Base-by-base conservation (phyloP, 2,113 vertebrate species). In the Gopherus evgoodei region DNA sequence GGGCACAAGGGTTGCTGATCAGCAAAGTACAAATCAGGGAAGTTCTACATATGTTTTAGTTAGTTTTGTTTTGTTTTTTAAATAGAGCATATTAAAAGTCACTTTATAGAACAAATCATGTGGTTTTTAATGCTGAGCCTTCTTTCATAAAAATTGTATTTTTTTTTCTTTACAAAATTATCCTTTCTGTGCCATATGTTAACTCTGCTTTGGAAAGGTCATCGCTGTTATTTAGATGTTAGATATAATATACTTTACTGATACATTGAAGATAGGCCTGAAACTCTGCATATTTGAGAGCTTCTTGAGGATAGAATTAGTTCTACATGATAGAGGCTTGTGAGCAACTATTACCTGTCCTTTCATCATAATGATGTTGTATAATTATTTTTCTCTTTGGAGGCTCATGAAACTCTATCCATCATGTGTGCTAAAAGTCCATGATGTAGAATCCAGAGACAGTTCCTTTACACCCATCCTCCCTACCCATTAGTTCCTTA, bases 261-360 rank as follows among this genome's bases (percentile, higher is more conserved):
- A 90, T 86, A 94, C 89, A 91, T 94, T 81, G 59, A 94, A 95
- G 17, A 86, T 91, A 84, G 94, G 91, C 79, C 13, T 44, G 59
- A 80, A 90, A 86, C 16, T 83, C 53, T 59, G 75, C 31, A 49
- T 79, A 92, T 87, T 54, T 91, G 86, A 96, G 92, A 91, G 81
- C 53, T 85, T 65, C 53, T 92, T 42, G 35, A 93, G 27, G 19
- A 87, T 81, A 87, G 93, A 91, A 94, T 87, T 52, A 84, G 2
- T 56, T 89, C 65, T 93, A 82, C 1, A 7, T 6, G 0, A 69
- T 84, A 90, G 81, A 62, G 81, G 13, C 62, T 56, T n/a, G 38
- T 79, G 54, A 91, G 80, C 25, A 94, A 91, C 75, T 91, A 83
- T 87, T 90, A 82, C 52, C 72, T 90, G 31, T 38, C 93, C 81